Base-by-base conservation (phyloP, 2,797 vertebrate genomes). In the Rhinichthys osculus region DNA sequence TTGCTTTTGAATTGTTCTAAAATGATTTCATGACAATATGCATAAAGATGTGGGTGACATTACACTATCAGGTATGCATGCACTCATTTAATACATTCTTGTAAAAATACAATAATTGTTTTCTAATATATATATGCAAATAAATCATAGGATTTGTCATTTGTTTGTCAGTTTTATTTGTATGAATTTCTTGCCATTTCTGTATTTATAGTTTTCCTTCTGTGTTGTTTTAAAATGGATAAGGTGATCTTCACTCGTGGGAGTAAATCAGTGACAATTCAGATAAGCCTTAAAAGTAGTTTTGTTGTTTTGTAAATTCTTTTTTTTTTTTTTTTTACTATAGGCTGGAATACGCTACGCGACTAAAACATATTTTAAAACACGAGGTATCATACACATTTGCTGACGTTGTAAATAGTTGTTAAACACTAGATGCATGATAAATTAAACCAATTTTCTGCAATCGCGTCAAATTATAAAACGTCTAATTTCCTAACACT, bases 21-120 rank as follows among this genome's bases (percentile, higher is more conserved):
- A 71, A 78, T 83, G 33, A 54, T 59, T 86, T 72, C 89, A 91
- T 92, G 92, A 92, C 89, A 92, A 93, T 92, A 95, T 92, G 93
- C 92, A 91, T 84, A 38, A 66, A 14, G 66, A 91, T 96, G 97
- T 99, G 98, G 93, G 95, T 96, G 96, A 95, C 92, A 94, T 94
- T 95, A 96, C 94, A 98, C 96, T 98, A 96, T 96, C 94, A 95
- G 95, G 93, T 95, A 94, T 97, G 97, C 97, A 97, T 98, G 97
- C 97, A 94, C 95, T 95, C 95, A 97, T 96, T 97, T 97, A 97
- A 95, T 94, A 89, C 93, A 94, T 96, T 96, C 35, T 96, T 97
- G 93, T 97, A 97, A 95, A 96, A 93, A 82, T 84, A 72, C 87
- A 81, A 27, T 66, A 44, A 73, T 78, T 76, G 42, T 76, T 74